Evolutionary conservation across 1,140 invertebrate species (phyloP), one percentile per base, ranked within the genome.

Genomic region (Panonychus citri): DNA sequence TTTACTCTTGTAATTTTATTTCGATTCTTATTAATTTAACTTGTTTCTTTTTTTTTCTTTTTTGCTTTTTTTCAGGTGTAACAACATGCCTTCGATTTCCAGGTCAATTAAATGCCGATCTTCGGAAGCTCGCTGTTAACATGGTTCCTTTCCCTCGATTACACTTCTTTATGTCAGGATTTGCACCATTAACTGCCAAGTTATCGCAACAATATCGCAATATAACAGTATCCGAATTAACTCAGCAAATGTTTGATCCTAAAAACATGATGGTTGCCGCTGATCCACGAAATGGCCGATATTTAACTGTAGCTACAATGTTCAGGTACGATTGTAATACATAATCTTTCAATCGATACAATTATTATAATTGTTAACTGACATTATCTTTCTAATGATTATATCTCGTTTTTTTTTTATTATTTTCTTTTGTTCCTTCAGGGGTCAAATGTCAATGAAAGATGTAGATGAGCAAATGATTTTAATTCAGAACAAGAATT

Each of bases 111-210:
- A 75, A 75, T 21, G 87, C 90, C 50, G 90, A 95, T 74, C 73
- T 95, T 46, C 75, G 90, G 55, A 95, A 95, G 75, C 64, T 95
- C 60, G 90, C 90, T 24, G 90, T 95, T 21, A 94, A 95, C 71
- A 94, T 95, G 89, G 89, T 95, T 39, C 90, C 89, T 50, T 95
- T 77, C 66, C 90, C 90, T 24, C 72, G 74, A 59, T 66, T 51
- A n/a, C 73, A 75, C 62, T 75, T 75, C 68, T 75, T 76, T 66
- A 75, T 75, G 63, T 80, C 82, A 1, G 81, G 82, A 24, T 81
- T 81, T 64, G 79, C 79, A 28, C 77, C 90, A 13, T 37, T 95
- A 1, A 91, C 88, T 13, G 85, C 86, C 37, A 77, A 86, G 60
- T 80, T 83, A n/a, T 80, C 77, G 59, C 83, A 86, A 65, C 82